A percentile compares a stretch with the other conserved stretches of the same genome.
These are phyloP conservation scores for Tribolium castaneum DNA, from an alignment of 1,140 invertebrate species.

Conservation along the genomic window DNA sequence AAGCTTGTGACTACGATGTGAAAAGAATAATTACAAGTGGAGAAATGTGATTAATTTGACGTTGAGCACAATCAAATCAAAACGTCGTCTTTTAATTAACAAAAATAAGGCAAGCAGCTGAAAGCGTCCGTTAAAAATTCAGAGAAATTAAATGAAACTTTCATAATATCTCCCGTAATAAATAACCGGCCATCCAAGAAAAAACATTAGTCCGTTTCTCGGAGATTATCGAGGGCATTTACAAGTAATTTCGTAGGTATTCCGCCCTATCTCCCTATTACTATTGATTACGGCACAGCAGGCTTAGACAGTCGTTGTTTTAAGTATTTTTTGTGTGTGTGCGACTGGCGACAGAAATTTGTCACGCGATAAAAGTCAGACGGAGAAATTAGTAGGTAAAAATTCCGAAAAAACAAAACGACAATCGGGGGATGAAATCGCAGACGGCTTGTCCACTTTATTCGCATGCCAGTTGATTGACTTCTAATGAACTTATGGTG, in stretches of 20 bases:
- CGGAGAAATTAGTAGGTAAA: conserved; percentile 24
- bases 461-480: conserved; percentile 58
- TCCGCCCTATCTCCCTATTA: conserved; percentile 27
- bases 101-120: conserved; percentile 6
- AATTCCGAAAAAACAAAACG: not conserved
- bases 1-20: not conserved
- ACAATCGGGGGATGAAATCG: not conserved
- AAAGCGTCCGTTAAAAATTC: conserved; percentile 24
- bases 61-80: not conserved
- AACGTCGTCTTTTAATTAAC: conserved; percentile 12
- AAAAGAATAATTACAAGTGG: not conserved
- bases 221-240: conserved; percentile 26
- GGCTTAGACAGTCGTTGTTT: conserved; percentile 27
- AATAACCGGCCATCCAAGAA: conserved; percentile 3
- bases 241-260: conserved; percentile 25
- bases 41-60: not conserved
- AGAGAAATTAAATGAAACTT: conserved; percentile 33
- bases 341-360: conserved; percentile 29
- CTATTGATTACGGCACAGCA: conserved; percentile 31
- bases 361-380: conserved; percentile 32
- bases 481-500: conserved; percentile 61
- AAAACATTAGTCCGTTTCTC: conserved; percentile 16
- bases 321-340: conserved; percentile 23
- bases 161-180: conserved; percentile 21
- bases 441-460: conserved; percentile 44